phyloP scores from a whole-genome alignment of 1,140 invertebrate species.

The Aphelenchoides avenae region DNA sequence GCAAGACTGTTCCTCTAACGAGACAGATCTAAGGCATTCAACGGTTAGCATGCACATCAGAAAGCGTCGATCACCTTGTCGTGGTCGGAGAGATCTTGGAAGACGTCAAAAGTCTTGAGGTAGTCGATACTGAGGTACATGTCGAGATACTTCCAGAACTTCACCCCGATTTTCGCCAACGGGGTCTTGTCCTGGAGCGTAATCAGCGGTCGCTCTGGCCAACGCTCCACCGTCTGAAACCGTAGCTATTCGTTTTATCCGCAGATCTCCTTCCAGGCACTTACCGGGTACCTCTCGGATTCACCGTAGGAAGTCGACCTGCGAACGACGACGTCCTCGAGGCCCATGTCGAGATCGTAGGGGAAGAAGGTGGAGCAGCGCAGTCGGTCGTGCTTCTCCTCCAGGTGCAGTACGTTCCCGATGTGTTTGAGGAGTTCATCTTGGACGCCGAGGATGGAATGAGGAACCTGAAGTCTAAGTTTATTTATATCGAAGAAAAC shows the following conservation, averaged over 20 bases:
- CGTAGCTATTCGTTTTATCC: not conserved
- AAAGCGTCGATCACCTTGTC: conserved; percentile 5
- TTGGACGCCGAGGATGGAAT: conserved; percentile 10
- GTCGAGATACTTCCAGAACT: conserved; percentile 22
- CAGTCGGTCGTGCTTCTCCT: conserved; percentile 15
- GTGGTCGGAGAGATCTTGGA: conserved; percentile 7
- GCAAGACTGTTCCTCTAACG: not conserved
- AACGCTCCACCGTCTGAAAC: conserved; percentile 17
- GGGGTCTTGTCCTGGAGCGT: not conserved
- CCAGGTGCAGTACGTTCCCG: conserved; percentile 21
- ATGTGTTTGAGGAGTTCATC: conserved; percentile 6
- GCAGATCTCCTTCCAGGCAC: not conserved
- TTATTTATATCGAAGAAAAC: too few relatives aligned
- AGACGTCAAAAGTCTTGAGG: conserved; percentile 11
- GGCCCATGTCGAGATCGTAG: conserved; percentile 9
- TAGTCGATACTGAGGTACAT: conserved; percentile 21
- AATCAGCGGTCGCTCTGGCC: conserved; percentile 8
- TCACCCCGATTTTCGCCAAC: conserved; percentile 13
- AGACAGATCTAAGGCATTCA: too few relatives aligned
- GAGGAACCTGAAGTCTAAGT: too few relatives aligned
- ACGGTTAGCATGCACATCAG: too few relatives aligned
- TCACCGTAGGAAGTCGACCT: conserved; percentile 3
- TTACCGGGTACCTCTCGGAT: conserved; percentile 22
- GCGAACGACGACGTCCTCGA: conserved; percentile 7
- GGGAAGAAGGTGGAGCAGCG: conserved; percentile 11